Base-by-base conservation (phyloP, 1,140 invertebrate species). In the Hycleus cichorii region DNA sequence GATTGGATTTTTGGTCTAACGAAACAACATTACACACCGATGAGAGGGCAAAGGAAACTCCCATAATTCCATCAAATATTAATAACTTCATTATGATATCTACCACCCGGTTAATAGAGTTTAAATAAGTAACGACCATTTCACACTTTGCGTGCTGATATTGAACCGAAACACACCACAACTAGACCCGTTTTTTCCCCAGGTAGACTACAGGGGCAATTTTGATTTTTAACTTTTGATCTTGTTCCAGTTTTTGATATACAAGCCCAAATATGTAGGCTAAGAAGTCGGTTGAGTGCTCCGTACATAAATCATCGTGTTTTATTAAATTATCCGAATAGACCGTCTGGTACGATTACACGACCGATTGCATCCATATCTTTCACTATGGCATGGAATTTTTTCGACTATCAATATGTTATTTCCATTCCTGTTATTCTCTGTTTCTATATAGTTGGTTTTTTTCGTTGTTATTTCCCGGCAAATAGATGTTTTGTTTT, bases 51-150 rank as follows among this genome's bases (percentile, higher is more conserved):
- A 32, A 32, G 32, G 32, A 32, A 32, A 32, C 32, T 32, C 49
- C 47, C 58, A 60, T 60, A 60, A 60, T 52, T 55, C 52, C 24
- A 55, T 62, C 32, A 62, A 62, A 58, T 62, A 62, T 62, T 62
- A 55, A 62, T 50, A 62, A 47, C 60, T 62, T 62, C 60, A 58
- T 62, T 62, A 62, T 62, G 56, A 57, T 57, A 58, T 49, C 60
- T 58, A 53, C 54, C 60, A 39, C 40, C 56, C 44, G 58, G 60
- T 62, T 62, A 62, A 62, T 62, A 62, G 60, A 39, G 60, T 62
- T 62, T 62, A 62, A 62, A 62, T 62, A 62, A 62, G 47, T 62
- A 44, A 62, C 58, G 48, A 58, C 44, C 18, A 47, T 55, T 62
- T 62, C 57, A 62, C 60, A 62, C 58, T 60, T 60, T 40, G 7